Base-by-base conservation (phyloP, 2,888 invertebrate genomes). In the Dasysyrphus tricinctus region DNA sequence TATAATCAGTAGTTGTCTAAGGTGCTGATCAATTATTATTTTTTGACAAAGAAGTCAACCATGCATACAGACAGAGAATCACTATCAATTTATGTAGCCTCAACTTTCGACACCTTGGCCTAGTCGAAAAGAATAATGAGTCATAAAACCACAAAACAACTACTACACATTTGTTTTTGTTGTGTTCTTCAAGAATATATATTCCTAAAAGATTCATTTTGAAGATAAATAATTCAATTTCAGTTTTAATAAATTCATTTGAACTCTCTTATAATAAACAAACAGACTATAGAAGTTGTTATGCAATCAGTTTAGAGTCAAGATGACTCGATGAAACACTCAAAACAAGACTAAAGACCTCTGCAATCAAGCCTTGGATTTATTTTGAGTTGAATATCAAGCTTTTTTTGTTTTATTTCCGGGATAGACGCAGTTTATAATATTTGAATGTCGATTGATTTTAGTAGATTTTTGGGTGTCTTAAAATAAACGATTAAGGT, bases 281-380 rank as follows among this genome's bases (percentile, higher is more conserved):
- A 9, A 6, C 2, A 11, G 6, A 5, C 69, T 32, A 32, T 29
- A 39, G 56, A 49, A 39, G 37, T 51, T 61, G 37, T 72, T 44
- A 78, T 44, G 47, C 44, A 72, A 78, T 78, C 29, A 63, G 29
- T 61, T 54, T 24, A 24, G 19, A 49, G 12, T 49, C 65, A 67
- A 67, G 49, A 67, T 14, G 39, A 34, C 16, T 63, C n/a, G 11
- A 44, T n/a, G 29, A 8, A n/a, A 49, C 11, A 49, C 49, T 51
- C 8, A 49, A 67, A 67, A 49, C 65, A 67, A 67, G 65, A 42
- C 34, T 67, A 34, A 63, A 63, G 44, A 39, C 44, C 44, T 63
- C 44, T 63, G 44, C 5, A 63, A 63, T 44, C 8, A 67, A 49
- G 34, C 65, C 65, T 67, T 67, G 34, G 32, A 49, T 34, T 11